phyloP scores from a whole-genome alignment of 2,797 vertebrate genomes.

The Sternotherus odoratus region DNA sequence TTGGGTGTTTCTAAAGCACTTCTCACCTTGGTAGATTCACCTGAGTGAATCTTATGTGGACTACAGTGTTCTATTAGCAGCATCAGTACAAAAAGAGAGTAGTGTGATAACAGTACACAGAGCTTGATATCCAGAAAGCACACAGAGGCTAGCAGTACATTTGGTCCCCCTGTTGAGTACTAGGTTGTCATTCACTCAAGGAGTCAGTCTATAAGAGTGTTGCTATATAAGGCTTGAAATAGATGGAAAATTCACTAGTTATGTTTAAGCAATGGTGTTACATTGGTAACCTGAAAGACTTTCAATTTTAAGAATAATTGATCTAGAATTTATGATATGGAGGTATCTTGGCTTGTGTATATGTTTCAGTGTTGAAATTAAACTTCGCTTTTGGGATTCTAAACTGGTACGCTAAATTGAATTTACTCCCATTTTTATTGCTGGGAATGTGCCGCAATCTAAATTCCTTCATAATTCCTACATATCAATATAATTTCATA shows the following conservation, averaged over 20 bases:
- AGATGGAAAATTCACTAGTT: neutral
- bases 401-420: neutral
- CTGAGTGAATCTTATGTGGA: neutral
- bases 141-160: neutral
- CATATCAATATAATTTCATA: neutral
- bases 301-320: neutral
- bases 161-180: conserved; percentile 62
- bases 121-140: neutral
- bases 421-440: neutral
- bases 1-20: neutral
- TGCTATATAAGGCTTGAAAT: neutral
- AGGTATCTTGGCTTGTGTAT: neutral
- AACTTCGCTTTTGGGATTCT: neutral
- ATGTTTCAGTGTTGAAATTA: neutral
- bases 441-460: neutral
- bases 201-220: neutral
- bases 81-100: neutral
- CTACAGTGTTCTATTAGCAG: conserved; percentile 1
- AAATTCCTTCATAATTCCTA: neutral
- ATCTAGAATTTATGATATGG: neutral
- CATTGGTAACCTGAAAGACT: neutral
- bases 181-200: conserved; percentile 10
- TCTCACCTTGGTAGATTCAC: neutral
- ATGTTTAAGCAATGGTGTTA: neutral
- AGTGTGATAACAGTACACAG: neutral